A percentile compares a stretch with the other conserved stretches of the same genome.
Conservation (phyloP, 2,888 invertebrate genomes). For the Agrenia bidenticulata region DNA sequence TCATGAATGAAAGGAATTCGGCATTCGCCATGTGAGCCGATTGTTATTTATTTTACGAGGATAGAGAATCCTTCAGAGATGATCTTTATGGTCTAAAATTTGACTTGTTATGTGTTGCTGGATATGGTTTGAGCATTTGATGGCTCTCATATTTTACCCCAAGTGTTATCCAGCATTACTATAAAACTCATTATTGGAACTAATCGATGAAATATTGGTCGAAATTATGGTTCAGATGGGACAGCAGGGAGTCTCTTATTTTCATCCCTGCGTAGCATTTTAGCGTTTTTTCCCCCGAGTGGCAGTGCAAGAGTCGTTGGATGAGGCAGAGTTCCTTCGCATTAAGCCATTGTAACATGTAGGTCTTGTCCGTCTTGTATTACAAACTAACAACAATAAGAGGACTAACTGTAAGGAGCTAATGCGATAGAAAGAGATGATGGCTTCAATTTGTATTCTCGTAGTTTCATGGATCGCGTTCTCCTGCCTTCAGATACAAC, state of each 20-base stretch:
- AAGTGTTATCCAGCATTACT: slow-evolving; percentile 6
- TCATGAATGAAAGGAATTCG: slow-evolving; percentile 21
- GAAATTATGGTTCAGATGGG: slow-evolving; percentile 51
- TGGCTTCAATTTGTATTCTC: too few species aligned
- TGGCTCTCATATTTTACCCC: not conserved
- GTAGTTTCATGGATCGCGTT: too few species aligned
- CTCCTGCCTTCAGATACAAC: too few species aligned
- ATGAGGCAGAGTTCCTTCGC: too few species aligned
- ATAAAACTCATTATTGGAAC: slow-evolving; percentile 50
- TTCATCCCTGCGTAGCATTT: slow-evolving; percentile 4
- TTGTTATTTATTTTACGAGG: slow-evolving; percentile 14
- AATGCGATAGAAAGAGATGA: too few species aligned
- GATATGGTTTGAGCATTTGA: slow-evolving; percentile 9
- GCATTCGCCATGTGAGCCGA: not conserved
- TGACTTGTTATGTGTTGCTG: not conserved
- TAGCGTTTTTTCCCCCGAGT: not conserved
- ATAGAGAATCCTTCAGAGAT: not conserved
- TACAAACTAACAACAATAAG: too few species aligned
- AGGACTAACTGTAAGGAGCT: too few species aligned
- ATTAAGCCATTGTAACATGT: too few species aligned
- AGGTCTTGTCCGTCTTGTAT: too few species aligned
- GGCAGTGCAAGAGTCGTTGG: too few species aligned
- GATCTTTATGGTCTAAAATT: not conserved
- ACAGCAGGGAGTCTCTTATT: slow-evolving; percentile 45
- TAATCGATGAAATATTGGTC: slow-evolving; percentile 54